Evolutionary conservation across 2,888 invertebrate genomes (phyloP), one percentile per base, ranked within the genome.

Genomic region (Napeogenes inachia): DNA sequence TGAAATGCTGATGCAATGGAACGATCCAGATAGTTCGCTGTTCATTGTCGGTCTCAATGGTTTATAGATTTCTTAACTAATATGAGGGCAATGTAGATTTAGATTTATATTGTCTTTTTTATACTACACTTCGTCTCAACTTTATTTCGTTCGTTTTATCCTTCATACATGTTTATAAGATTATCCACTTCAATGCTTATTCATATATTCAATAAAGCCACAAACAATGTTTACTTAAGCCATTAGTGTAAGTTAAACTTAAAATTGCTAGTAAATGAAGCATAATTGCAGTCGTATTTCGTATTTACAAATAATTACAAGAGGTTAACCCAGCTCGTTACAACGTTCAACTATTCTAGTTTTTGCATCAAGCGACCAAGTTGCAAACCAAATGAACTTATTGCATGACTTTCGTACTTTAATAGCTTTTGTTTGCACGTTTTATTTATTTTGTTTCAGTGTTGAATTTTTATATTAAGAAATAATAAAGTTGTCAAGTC

Each of bases 1-100:
- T 56, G 64, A 53, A 56, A 59, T 56, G 50, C 45, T 59, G 47
- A 59, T 45, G 57, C 57, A 61, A 56, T 35, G 32, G 47, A 53
- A 21, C 53, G 50, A 30, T 50, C 30, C 50, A 5, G 50, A 30
- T 50, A 50, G 50, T 50, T 50, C 50, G 50, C 4, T 30, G 50
- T 50, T 30, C 30, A 30, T 50, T 50, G 30, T 30, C 50, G 10
- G 30, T 30, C 8, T 50, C 10, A 50, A 50, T 50, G 21, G 21
- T 50, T 30, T 50, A 30, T 30, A 50, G 50, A 50, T 50, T 10
- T 42, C 50, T 50, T 21, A 12, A 50, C 8, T 30, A 47, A 47
- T 47, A 50, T 50, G 8, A 50, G 30, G 30, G 12, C 50, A 3
- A 30, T 30, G 21, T 21, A 21, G 21, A 21, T 21, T 21, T 21